phyloP scores from a whole-genome alignment of 2,797 vertebrate species.

The Distichodus sexfasciatus region DNA sequence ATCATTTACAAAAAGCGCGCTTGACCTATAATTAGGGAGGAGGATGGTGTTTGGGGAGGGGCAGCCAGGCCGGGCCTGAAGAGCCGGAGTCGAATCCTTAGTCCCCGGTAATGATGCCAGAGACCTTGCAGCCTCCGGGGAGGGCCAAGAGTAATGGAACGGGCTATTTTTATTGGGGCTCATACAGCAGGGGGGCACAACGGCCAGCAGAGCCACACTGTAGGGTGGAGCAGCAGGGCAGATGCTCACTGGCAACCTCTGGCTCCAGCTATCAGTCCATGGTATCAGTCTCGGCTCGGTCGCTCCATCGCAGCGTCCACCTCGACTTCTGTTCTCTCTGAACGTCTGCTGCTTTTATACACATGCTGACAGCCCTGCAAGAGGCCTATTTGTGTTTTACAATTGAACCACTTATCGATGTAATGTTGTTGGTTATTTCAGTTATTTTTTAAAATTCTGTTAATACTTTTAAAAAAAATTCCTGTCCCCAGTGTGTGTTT shows the following conservation, averaged over 20 bases:
- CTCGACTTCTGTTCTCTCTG: constrained; percentile 6
- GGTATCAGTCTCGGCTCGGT: constrained; percentile 65
- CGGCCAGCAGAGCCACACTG: constrained; percentile 53
- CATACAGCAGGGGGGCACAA: constrained; percentile 75
- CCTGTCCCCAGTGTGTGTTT: too few relatives aligned
- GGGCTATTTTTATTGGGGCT: constrained; percentile 97
- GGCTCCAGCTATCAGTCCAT: constrained; percentile 79
- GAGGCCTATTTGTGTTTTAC: neutral
- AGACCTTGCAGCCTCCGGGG: constrained; percentile 94
- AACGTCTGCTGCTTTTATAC: constrained; percentile 42
- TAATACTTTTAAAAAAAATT: too few relatives aligned
- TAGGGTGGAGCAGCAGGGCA: constrained; percentile 67
- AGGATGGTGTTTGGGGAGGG: constrained; percentile 79
- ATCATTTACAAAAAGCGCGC: constrained; percentile 97
- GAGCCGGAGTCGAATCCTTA: constrained; percentile 93
- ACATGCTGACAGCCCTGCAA: neutral
- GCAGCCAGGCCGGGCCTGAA: constrained; percentile 65
- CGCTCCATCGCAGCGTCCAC: constrained; percentile 24
- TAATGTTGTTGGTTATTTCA: too few relatives aligned
- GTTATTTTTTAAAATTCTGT: too few relatives aligned
- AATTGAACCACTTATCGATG: neutral
- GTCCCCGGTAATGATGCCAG: constrained; percentile 98
- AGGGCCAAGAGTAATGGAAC: constrained; percentile 98
- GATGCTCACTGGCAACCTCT: constrained; percentile 78
- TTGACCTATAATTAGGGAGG: constrained; percentile 99